Evolutionary conservation across 1,140 invertebrate species (phyloP).

Genomic region (Caerostris darwini): DNA sequence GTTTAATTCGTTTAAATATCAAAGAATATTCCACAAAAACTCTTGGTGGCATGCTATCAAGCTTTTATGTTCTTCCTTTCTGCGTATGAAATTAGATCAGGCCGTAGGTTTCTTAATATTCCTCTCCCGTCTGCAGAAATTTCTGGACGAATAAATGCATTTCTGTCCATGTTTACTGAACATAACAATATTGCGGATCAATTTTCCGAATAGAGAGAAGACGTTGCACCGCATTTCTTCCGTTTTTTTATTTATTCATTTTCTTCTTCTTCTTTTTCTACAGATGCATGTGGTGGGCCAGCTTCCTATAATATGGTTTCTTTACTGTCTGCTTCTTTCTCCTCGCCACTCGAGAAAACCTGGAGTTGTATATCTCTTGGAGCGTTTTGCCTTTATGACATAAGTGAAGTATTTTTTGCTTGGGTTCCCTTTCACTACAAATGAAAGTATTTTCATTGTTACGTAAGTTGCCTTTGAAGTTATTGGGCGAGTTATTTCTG

Average conservation of each 20-base stretch:
- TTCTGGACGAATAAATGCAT: conserved; percentile 48
- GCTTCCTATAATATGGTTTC: conserved; percentile 15
- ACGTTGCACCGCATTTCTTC: background rate
- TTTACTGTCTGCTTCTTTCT: background rate
- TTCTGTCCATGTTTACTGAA: conserved; percentile 48
- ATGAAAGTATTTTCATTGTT: conserved; percentile 36
- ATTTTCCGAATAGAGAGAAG: conserved; percentile 40
- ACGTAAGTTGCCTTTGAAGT: conserved; percentile 34
- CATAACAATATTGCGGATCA: conserved; percentile 60
- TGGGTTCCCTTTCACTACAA: background rate
- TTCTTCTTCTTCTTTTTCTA: background rate
- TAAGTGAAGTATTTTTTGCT: conserved; percentile 35
- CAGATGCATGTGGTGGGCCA: background rate
- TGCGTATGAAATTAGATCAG: conserved; percentile 35
- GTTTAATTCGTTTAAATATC: too few species aligned
- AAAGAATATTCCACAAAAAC: too few species aligned
- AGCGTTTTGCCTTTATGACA: conserved; percentile 17
- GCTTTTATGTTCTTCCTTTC: background rate
- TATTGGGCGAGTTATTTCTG: background rate
- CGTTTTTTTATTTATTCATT: conserved; percentile 13
- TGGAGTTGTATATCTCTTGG: background rate
- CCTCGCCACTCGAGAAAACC: background rate
- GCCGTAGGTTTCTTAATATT: conserved; percentile 44
- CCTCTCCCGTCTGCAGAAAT: conserved; percentile 13
- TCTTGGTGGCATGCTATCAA: too few species aligned